Evolutionary conservation across 1,140 invertebrate genomes (phyloP).

Genomic region (Lepidurus apus): DNA sequence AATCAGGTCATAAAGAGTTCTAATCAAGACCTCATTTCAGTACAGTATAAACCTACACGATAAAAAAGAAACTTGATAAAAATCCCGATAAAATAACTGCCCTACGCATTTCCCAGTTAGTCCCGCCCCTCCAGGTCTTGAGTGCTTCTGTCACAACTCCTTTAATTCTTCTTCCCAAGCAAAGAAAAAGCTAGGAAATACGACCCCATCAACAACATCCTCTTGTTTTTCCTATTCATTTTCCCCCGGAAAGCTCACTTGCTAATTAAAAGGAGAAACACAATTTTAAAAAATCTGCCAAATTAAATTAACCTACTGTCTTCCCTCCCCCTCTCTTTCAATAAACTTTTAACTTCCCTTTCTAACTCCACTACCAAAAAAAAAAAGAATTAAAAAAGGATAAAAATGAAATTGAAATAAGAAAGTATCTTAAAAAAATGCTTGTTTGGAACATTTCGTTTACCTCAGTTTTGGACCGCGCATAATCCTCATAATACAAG

Average conservation of each 20-base stretch:
- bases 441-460: not conserved
- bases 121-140: not conserved
- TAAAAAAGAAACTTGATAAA: conserved; percentile 12
- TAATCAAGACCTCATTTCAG: not conserved
- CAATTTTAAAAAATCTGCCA: not conserved
- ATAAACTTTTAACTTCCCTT: not conserved
- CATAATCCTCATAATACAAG: conserved; percentile 31
- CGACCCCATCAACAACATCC: conserved; percentile 1
- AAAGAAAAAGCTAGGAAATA: not conserved
- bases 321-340: not conserved
- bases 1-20: not conserved
- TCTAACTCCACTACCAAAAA: not conserved
- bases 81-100: not conserved
- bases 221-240: not conserved
- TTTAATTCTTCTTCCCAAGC: no score
- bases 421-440: not conserved
- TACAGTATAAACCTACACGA: conserved; percentile 13
- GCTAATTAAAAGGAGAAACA: not conserved
- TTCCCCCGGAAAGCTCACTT: not conserved
- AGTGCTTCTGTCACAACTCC: no score
- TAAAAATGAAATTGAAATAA: not conserved
- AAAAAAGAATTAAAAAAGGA: not conserved
- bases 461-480: conserved; percentile 29
- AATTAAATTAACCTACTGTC: not conserved
- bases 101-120: not conserved